Percentiles rank a stretch among this genome's conserved stretches.
Evolutionary conservation across 2,113 vertebrate genomes (phyloP).

Genomic region (Anoplopoma fimbria): DNA sequence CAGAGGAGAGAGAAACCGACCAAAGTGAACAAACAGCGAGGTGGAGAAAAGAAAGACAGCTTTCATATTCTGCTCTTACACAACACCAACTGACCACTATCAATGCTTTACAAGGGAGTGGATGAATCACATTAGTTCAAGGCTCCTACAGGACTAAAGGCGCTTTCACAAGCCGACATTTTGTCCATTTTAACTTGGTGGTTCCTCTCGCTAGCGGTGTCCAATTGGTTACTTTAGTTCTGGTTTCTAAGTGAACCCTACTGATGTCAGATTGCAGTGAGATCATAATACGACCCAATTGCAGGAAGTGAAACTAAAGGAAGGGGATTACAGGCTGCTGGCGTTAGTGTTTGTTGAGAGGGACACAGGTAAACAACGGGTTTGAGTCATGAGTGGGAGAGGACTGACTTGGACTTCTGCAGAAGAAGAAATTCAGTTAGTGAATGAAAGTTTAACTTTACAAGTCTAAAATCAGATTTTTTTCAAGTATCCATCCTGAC

Average conservation of each 20-base stretch:
- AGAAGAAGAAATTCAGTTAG: not conserved
- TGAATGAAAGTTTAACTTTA: not conserved
- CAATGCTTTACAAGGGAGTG: slow-evolving; percentile 11
- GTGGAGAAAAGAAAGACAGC: slow-evolving; percentile 54
- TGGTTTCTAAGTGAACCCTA: not conserved
- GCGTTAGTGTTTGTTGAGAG: not conserved
- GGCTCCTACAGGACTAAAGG: not conserved
- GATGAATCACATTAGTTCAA: not conserved
- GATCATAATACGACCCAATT: not conserved
- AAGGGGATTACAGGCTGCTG: not conserved
- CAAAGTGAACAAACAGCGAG: slow-evolving; percentile 52
- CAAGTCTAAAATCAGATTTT: not conserved
- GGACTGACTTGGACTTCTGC: not conserved
- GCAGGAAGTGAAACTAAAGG: not conserved
- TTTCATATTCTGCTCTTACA: slow-evolving; percentile 21
- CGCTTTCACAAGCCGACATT: not conserved
- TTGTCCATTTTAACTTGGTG: not conserved
- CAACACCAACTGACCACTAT: slow-evolving; percentile 28
- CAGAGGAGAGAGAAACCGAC: slow-evolving; percentile 30
- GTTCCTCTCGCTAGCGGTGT: no score
- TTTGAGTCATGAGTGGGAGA: not conserved
- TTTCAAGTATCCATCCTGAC: not conserved
- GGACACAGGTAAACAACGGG: not conserved
- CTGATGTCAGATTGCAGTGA: not conserved
- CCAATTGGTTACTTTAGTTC: not conserved